phyloP scores from a whole-genome alignment of 2,888 invertebrate species.

The Hemithea aestivaria region DNA sequence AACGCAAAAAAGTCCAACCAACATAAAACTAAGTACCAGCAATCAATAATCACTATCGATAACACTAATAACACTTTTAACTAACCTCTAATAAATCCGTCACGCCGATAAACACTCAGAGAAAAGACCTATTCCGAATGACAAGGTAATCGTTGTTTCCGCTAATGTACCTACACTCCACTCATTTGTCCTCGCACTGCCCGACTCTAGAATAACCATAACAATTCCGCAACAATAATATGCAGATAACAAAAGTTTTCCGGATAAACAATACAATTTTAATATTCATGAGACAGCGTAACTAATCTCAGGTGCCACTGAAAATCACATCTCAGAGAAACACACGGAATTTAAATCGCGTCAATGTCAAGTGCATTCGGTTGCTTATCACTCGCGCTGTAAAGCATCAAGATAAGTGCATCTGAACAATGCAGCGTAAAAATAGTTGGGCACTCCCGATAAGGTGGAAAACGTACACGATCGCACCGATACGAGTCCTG shows the following conservation, averaged over 20 bases:
- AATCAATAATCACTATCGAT: conserved; percentile 1
- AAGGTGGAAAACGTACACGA: conserved; percentile 55
- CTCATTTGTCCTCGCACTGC: conserved; percentile 50
- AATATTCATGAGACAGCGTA: conserved; percentile 55
- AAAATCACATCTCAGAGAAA: conserved; percentile 44
- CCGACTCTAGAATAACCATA: conserved; percentile 60
- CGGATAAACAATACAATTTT: conserved; percentile 53
- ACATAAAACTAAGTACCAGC: conserved; percentile 14
- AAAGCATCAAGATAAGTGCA: conserved; percentile 51
- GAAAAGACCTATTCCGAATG: conserved; percentile 44
- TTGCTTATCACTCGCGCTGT: conserved; percentile 41
- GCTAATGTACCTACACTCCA: conserved; percentile 58
- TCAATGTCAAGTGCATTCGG: conserved; percentile 59
- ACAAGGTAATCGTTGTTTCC: conserved; percentile 57
- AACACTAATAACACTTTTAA: conserved; percentile 10
- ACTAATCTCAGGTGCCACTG: conserved; percentile 51
- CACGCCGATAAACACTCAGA: conserved; percentile 34
- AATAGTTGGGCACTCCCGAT: conserved; percentile 49
- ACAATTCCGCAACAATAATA: conserved; percentile 66
- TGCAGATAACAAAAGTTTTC: conserved; percentile 57
- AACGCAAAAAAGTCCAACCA: conserved; percentile 18
- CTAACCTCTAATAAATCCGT: conserved; percentile 30
- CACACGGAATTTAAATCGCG: conserved; percentile 22
- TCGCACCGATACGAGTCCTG: conserved; percentile 40
- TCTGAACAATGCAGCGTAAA: conserved; percentile 47